phyloP scores from a whole-genome alignment of 2,888 invertebrate genomes.

The Lasioglossum vierecki region DNA sequence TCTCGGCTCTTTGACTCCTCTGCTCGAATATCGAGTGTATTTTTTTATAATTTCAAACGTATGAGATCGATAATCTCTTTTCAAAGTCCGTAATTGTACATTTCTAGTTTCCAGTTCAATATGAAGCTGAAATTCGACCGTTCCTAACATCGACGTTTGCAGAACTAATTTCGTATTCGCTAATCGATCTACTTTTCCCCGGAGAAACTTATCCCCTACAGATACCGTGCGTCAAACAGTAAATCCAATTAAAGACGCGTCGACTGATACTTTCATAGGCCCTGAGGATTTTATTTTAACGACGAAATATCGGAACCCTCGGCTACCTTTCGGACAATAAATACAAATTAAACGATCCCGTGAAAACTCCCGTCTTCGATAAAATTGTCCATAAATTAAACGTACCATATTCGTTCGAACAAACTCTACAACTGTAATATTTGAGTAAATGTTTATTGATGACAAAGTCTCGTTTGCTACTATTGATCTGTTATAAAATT shows the following conservation, averaged over 20 bases:
- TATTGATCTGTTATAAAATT: neutral
- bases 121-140: neutral
- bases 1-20: neutral
- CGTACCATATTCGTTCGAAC: neutral
- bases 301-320: constrained; percentile 26
- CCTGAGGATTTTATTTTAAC: constrained; percentile 14
- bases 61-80: neutral
- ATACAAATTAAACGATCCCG: constrained; percentile 27
- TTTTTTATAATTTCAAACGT: neutral
- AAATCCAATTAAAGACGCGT: constrained; percentile 51
- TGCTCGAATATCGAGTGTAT: neutral
- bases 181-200: constrained; percentile 36
- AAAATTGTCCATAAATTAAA: neutral
- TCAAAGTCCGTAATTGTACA: neutral
- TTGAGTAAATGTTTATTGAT: neutral
- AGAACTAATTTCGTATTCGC: constrained; percentile 36
- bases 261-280: neutral
- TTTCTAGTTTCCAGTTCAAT: neutral
- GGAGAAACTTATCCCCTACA: constrained; percentile 25
- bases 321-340: constrained; percentile 4
- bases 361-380: neutral
- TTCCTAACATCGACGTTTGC: neutral
- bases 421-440: neutral
- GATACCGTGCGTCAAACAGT: constrained; percentile 11
- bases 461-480: neutral